Evolutionary conservation across 2,888 invertebrate genomes (phyloP).

Genomic region (Mystacides longicornis): DNA sequence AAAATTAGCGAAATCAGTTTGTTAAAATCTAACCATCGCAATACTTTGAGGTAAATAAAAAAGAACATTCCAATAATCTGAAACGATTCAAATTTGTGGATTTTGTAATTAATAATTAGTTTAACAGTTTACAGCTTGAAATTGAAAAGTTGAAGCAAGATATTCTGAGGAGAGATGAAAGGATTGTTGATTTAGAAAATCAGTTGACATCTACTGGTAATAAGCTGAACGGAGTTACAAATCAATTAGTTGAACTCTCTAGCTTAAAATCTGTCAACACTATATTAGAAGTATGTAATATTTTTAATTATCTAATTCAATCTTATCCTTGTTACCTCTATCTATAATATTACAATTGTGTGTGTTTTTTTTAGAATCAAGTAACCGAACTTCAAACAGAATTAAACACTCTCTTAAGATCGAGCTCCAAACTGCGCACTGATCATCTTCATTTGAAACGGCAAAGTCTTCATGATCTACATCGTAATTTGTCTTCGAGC

Average conservation of each 20-base stretch:
- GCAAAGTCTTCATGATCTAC: slow-evolving; percentile 39
- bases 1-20: slow-evolving; percentile 19
- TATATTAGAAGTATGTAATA: slow-evolving; percentile 10
- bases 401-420: slow-evolving; percentile 31
- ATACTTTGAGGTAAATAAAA: neutral
- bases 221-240: neutral
- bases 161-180: slow-evolving; percentile 10
- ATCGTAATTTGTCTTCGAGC: slow-evolving; percentile 29
- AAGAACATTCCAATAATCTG: no score
- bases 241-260: neutral
- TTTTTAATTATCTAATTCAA: neutral
- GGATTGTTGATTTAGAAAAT: slow-evolving; percentile 1
- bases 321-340: neutral
- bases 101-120: no score
- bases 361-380: slow-evolving; percentile 11
- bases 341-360: no score
- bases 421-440: slow-evolving; percentile 24
- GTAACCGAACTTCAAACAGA: slow-evolving; percentile 33
- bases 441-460: slow-evolving; percentile 29
- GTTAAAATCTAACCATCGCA: slow-evolving; percentile 2
- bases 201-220: neutral
- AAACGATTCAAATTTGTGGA: no score
- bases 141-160: slow-evolving; percentile 6
- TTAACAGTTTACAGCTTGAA: slow-evolving; percentile 14
- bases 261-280: slow-evolving; percentile 5